A percentile compares a stretch with the other conserved stretches of the same genome.
These are phyloP conservation scores for Metaphire vulgaris DNA, from an alignment of 1,140 invertebrate genomes.

Conservation along the genomic window DNA sequence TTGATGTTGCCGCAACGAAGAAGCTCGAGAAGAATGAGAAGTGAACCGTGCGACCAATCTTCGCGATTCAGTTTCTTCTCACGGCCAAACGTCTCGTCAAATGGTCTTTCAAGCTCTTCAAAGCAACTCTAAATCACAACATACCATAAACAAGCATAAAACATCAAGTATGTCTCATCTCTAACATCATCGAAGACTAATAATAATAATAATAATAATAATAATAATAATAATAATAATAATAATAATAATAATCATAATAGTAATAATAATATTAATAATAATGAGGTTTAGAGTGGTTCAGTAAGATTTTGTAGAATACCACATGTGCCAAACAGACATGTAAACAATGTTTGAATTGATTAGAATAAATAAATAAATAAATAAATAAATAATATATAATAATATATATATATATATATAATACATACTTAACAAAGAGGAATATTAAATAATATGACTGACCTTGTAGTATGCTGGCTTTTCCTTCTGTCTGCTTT, in stretches of 20 bases:
- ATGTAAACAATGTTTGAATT: background rate
- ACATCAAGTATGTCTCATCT: background rate
- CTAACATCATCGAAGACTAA: background rate
- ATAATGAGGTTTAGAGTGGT: background rate
- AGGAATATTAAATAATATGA: background rate
- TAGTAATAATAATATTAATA: no score
- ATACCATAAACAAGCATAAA: conserved; percentile 13
- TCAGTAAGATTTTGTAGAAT: background rate
- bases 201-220: no score
- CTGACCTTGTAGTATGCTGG: conserved; percentile 7
- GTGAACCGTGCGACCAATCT: conserved; percentile 83
- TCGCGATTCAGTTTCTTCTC: conserved; percentile 70
- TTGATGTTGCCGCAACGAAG: conserved; percentile 81
- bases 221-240: background rate
- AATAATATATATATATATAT: no score
- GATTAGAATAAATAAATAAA: background rate
- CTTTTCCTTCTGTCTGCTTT: conserved; percentile 67
- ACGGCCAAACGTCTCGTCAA: background rate
- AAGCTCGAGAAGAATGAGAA: conserved; percentile 90
- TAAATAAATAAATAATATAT: no score
- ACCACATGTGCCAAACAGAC: background rate
- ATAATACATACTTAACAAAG: no score
- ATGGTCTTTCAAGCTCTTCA: conserved; percentile 4
- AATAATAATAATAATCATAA: no score
- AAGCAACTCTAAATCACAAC: conserved; percentile 1